Base-by-base conservation (phyloP, 2,888 invertebrate species). In the Athalia cordata region DNA sequence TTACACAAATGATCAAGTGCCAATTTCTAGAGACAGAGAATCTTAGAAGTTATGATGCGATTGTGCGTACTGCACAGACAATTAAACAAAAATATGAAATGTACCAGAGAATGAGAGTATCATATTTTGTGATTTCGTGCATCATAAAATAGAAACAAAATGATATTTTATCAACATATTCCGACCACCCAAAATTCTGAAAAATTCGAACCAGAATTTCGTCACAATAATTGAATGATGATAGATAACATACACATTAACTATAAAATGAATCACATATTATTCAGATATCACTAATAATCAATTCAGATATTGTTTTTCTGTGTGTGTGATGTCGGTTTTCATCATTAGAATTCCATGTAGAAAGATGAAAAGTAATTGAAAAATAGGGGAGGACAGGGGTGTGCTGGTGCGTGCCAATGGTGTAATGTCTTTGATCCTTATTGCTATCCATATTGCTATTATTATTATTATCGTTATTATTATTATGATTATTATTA, bases 401-500 rank as follows among this genome's bases (percentile, higher is more conserved):
- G 72, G 72, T 72, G 72, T 72, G 72, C 72, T 72, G 72, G 72
- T 59, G 72, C 72, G 59, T 72, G 59, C 59, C 59, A 59, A 29
- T 47, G 72, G 57, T 72, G 59, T 72, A 47, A 72, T 29, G 29
- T 29, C 29, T 29, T 29, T 29, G 29, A 29, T 29, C 29, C 13
- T 50, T 15, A 43, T 55, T 55, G 55, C 55, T 68, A 50, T 50
- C 55, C 47, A 9, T 52, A 9, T 52, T 52, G 11, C 11, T 52
- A 7, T 52, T 52, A 13, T n/a, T 61, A 9, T 52, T 11, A 7
- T 52, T 52, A 64, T 64, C 29, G 6, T 72, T 13, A 61, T 59
- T 47, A 50, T 50, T 15, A 43, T 55, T 55, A 68, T 68, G 52
- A 50, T 50, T 68, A 66, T 52, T 52, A 11, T 52, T 52, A 11